phyloP scores from a whole-genome alignment of 2,113 vertebrate genomes.

The Phainopepla nitens region DNA sequence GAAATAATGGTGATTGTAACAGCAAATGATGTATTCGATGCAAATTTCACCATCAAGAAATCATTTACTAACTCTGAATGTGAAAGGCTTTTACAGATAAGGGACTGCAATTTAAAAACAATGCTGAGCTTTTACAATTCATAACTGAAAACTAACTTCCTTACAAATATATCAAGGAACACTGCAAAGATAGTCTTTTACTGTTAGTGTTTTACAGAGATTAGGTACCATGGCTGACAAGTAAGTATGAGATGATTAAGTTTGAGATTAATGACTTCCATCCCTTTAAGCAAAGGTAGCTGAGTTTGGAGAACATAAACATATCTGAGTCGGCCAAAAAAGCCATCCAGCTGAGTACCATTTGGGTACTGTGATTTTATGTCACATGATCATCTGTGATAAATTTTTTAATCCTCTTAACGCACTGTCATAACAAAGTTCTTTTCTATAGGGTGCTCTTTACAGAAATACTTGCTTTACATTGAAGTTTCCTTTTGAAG shows the following conservation, averaged over 20 bases:
- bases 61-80: background rate
- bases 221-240: background rate
- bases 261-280: background rate
- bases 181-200: background rate
- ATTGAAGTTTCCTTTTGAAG: background rate
- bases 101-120: background rate
- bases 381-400: background rate
- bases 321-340: background rate
- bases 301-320: background rate
- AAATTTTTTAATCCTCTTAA: background rate
- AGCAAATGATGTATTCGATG: background rate
- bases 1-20: background rate
- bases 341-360: background rate
- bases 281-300: background rate
- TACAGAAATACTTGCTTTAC: background rate
- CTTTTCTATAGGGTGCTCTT: background rate
- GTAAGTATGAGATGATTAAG: background rate
- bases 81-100: background rate
- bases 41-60: background rate
- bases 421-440: background rate
- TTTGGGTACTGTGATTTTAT: background rate
- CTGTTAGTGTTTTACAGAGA: background rate
- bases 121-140: background rate
- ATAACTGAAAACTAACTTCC: background rate
- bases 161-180: background rate